These are phyloP conservation scores for Bufo gargarizans DNA, from an alignment of 2,113 vertebrate genomes.

Conservation along the genomic window DNA sequence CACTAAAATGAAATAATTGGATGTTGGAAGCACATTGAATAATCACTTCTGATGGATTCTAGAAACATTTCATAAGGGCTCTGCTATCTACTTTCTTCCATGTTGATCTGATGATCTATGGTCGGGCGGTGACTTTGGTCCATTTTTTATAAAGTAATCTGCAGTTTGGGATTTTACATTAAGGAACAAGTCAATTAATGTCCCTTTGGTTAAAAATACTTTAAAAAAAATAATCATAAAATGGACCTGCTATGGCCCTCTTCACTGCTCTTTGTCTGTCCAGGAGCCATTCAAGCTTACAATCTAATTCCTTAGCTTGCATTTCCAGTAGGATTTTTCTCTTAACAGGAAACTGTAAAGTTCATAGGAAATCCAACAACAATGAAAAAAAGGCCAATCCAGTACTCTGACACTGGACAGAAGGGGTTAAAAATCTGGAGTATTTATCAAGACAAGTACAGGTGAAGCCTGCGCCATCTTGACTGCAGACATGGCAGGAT, in stretches of 20 bases:
- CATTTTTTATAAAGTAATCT: too few species aligned
- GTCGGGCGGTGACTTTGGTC: too few species aligned
- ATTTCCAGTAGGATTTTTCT: not conserved
- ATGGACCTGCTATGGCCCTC: not conserved
- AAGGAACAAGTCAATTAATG: not conserved
- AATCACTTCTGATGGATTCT: not conserved
- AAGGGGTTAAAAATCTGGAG: not conserved
- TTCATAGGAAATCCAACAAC: not conserved
- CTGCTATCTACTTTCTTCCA: not conserved
- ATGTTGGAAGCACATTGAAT: conserved; percentile 1
- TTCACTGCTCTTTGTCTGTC: not conserved
- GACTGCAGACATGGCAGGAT: too few species aligned
- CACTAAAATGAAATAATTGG: not conserved
- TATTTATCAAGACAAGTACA: not conserved
- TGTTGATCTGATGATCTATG: not conserved
- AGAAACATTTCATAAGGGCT: not conserved
- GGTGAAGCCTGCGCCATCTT: too few species aligned
- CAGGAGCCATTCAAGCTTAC: not conserved
- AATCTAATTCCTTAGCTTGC: not conserved
- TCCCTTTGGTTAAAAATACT: too few species aligned
- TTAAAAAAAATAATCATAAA: too few species aligned
- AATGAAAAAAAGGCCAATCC: not conserved
- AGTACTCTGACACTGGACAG: not conserved
- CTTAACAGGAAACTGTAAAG: not conserved
- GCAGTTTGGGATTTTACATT: not conserved